phyloP scores from a whole-genome alignment of 1,140 invertebrate genomes.

The Subanguina moxae region DNA sequence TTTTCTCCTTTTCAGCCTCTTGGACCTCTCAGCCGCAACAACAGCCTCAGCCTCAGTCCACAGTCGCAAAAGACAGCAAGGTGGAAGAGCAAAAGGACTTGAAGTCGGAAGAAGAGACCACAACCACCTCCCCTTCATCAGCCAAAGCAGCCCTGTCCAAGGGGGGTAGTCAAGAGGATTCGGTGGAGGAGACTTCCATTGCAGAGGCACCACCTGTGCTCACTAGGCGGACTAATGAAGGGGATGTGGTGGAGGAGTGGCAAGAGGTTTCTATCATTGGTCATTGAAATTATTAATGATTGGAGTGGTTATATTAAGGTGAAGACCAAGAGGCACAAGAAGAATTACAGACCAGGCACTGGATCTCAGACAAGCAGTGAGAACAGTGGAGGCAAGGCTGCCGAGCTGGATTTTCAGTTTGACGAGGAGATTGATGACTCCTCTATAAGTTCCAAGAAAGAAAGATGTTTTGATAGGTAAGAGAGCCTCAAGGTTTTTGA shows the following conservation, averaged over 20 bases:
- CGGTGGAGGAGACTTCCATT: neutral
- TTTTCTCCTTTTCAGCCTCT: too few species aligned
- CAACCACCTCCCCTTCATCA: neutral
- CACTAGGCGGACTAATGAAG: neutral
- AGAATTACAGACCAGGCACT: conserved; percentile 12
- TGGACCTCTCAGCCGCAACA: too few species aligned
- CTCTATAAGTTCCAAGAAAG: conserved; percentile 67
- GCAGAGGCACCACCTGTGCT: neutral
- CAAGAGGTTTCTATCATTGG: conserved; percentile 15
- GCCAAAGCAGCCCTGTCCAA: neutral
- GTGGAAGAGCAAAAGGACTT: conserved; percentile 14
- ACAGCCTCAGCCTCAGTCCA: neutral
- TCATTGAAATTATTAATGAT: conserved; percentile 12
- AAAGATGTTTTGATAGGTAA: conserved; percentile 64
- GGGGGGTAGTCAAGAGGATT: neutral
- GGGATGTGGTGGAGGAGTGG: neutral
- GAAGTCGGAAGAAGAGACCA: conserved; percentile 7
- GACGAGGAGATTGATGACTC: conserved; percentile 76
- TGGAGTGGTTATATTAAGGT: conserved; percentile 25
- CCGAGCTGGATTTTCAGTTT: conserved; percentile 88
- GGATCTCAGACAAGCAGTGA: neutral
- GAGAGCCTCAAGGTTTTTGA: too few species aligned
- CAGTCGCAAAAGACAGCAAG: conserved; percentile 1
- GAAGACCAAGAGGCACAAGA: conserved; percentile 48
- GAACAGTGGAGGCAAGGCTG: conserved; percentile 8